Conservation (phyloP, 2,113 vertebrate species). For the Acrocephalus kingi region DNA sequence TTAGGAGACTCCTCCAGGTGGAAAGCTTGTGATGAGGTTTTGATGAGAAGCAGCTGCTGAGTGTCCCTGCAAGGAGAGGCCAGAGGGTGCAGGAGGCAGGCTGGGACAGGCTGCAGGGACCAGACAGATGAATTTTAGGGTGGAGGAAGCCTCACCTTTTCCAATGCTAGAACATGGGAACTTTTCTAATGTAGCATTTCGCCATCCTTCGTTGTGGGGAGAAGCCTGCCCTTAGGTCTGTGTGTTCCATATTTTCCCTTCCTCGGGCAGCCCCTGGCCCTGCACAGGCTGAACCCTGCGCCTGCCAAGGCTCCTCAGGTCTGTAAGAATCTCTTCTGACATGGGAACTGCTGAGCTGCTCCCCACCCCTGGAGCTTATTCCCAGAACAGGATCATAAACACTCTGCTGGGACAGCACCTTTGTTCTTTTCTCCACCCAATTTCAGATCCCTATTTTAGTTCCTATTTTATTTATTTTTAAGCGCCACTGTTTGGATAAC, state of each 20-base stretch:
- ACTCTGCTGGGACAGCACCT: accelerated
- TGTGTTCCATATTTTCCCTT: not conserved
- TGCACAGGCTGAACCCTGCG: not conserved
- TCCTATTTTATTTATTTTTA: not conserved
- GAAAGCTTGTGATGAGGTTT: not conserved
- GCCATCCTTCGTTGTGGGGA: not conserved
- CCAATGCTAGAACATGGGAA: accelerated
- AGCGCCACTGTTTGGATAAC: not conserved
- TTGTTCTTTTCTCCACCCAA: not conserved
- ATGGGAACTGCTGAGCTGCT: not conserved
- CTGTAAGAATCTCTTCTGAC: not conserved
- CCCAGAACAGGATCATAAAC: not conserved
- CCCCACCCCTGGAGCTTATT: not conserved
- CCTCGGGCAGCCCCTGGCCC: not conserved
- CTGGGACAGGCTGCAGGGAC: not conserved
- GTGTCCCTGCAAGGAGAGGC: not conserved
- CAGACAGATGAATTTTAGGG: not conserved
- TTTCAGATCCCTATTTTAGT: not conserved
- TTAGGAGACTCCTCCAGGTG: not conserved
- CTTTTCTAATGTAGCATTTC: not conserved
- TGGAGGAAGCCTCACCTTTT: not conserved
- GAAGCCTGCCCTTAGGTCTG: not conserved
- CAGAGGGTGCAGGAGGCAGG: not conserved
- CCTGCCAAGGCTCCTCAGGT: not conserved
- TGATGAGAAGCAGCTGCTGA: not conserved